phyloP scores from a whole-genome alignment of 1,140 invertebrate genomes.

The Ectropis grisescens region DNA sequence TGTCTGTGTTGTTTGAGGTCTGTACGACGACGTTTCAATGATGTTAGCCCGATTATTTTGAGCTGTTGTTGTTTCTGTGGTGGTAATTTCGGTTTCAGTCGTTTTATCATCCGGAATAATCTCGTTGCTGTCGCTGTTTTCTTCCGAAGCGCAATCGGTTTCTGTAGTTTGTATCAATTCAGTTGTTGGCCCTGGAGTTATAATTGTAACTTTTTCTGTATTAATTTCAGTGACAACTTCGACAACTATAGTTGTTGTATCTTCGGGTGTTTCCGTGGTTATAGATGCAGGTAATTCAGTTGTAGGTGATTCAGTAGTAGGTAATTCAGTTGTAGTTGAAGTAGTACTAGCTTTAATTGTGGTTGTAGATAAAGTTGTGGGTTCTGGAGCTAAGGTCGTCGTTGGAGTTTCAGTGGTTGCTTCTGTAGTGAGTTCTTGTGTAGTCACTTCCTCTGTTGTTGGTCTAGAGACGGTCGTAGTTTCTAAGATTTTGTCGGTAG shows the following conservation, averaged over 20 bases:
- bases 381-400: constrained; percentile 9
- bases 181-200: constrained; percentile 9
- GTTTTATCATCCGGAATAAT: constrained; percentile 18
- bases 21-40: no score
- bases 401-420: constrained; percentile 13
- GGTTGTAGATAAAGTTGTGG: constrained; percentile 6
- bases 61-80: no score
- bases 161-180: constrained; percentile 6
- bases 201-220: constrained; percentile 22
- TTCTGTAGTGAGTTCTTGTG: no score
- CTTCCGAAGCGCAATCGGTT: constrained; percentile 30
- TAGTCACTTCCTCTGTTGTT: no score
- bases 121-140: constrained; percentile 47
- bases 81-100: not conserved
- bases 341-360: constrained; percentile 8
- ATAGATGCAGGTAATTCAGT: not conserved
- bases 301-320: no score
- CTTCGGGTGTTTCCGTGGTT: constrained; percentile 9
- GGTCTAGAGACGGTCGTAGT: no score
- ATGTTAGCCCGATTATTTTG: no score
- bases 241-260: constrained; percentile 34
- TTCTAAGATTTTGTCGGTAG: constrained; percentile 7
- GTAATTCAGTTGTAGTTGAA: constrained; percentile 1
- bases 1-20: no score
- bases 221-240: constrained; percentile 38